Conservation (phyloP, 2,113 vertebrate genomes). For the Potamarius usumacintae region DNA sequence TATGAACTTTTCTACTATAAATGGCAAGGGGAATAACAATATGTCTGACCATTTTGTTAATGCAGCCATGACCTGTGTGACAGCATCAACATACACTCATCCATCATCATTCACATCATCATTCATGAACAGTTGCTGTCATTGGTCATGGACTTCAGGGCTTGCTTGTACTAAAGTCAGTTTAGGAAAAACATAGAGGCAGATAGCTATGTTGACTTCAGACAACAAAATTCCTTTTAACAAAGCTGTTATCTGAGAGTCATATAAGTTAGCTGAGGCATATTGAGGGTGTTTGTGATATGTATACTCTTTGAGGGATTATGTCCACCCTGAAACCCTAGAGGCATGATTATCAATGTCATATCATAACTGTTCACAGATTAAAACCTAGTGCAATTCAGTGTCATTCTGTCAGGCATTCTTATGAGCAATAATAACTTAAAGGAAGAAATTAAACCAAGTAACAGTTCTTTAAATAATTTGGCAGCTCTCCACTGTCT, state of each 20-base stretch:
- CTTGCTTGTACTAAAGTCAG: background rate
- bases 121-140: background rate
- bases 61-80: background rate
- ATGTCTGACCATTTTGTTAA: background rate
- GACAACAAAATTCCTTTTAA: slow-evolving; percentile 27
- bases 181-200: background rate
- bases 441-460: slow-evolving; percentile 6
- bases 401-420: background rate
- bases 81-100: slow-evolving; percentile 1
- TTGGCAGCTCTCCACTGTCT: background rate
- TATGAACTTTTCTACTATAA: slow-evolving; percentile 23
- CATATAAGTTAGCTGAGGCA: slow-evolving; percentile 34
- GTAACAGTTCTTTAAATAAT: background rate
- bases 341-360: slow-evolving; percentile 17
- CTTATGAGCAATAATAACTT: slow-evolving; percentile 5
- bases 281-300: slow-evolving; percentile 39
- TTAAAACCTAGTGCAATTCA: slow-evolving; percentile 7
- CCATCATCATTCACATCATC: background rate
- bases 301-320: slow-evolving; percentile 30
- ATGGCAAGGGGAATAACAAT: slow-evolving; percentile 23
- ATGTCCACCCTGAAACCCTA: slow-evolving; percentile 32
- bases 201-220: background rate
- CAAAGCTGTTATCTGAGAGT: slow-evolving; percentile 20
- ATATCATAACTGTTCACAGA: slow-evolving; percentile 12
- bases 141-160: background rate